These are phyloP conservation scores for Hydraecia micacea DNA, from an alignment of 2,888 invertebrate genomes.

Conservation along the genomic window DNA sequence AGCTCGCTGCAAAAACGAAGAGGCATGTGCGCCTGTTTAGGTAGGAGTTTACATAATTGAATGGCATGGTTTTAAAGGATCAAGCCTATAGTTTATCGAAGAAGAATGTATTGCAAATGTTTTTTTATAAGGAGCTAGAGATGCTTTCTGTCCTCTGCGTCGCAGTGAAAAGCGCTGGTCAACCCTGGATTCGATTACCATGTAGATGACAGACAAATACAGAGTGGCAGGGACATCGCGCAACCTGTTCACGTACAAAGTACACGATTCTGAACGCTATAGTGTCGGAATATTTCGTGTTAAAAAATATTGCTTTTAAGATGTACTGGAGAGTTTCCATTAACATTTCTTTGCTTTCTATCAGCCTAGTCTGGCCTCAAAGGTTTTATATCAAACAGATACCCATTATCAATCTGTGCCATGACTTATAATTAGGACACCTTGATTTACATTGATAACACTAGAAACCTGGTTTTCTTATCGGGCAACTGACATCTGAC, in stretches of 20 bases:
- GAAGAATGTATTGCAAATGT: not conserved
- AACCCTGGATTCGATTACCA: not conserved
- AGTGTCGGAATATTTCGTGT: too few species aligned
- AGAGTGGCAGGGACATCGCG: too few species aligned
- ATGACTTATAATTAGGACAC: slow-evolving; percentile 31
- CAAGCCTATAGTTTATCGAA: not conserved
- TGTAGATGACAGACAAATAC: too few species aligned
- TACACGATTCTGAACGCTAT: too few species aligned
- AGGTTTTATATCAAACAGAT: slow-evolving; percentile 6
- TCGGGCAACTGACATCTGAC: slow-evolving; percentile 28
- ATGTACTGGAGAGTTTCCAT: too few species aligned
- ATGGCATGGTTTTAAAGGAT: slow-evolving; percentile 26
- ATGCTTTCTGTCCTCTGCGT: not conserved
- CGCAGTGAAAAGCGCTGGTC: not conserved
- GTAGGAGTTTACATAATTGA: slow-evolving; percentile 66
- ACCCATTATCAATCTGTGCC: slow-evolving; percentile 25
- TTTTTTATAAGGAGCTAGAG: not conserved
- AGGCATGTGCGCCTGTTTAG: slow-evolving; percentile 63
- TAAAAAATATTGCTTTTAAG: too few species aligned
- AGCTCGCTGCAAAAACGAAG: slow-evolving; percentile 32
- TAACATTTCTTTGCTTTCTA: too few species aligned
- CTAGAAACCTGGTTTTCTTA: slow-evolving; percentile 24
- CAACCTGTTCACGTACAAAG: too few species aligned
- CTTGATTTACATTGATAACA: slow-evolving; percentile 33
- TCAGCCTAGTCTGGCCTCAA: too few species aligned